Conservation (phyloP, 2,113 vertebrate genomes). For the Bufo gargarizans region DNA sequence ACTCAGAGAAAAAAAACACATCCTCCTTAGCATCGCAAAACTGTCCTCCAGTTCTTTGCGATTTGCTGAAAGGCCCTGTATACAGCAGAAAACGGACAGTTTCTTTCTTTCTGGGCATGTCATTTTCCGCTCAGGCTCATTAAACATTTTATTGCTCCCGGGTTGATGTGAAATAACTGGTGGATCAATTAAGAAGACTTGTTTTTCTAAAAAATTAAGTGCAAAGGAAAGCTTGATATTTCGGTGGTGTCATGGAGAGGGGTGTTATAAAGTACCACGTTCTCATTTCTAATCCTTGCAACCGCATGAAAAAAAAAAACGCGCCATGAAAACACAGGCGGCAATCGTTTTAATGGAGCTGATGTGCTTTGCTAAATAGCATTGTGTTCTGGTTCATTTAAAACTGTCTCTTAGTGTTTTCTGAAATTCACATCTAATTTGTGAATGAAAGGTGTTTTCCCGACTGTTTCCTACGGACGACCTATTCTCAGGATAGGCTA, state of each 20-base stretch:
- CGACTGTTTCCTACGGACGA: too few species aligned
- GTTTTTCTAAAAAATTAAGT: slow-evolving; percentile 28
- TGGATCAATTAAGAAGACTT: slow-evolving; percentile 20
- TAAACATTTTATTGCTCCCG: slow-evolving; percentile 38
- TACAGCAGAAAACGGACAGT: slow-evolving; percentile 3
- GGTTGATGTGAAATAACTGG: slow-evolving; percentile 28
- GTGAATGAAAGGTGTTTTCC: neutral
- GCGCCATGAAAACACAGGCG: neutral
- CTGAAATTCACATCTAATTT: slow-evolving; percentile 12
- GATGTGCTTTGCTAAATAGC: slow-evolving; percentile 29
- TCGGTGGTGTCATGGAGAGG: neutral
- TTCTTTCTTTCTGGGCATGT: slow-evolving; percentile 40
- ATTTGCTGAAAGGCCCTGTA: slow-evolving; percentile 15
- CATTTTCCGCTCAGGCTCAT: slow-evolving; percentile 36
- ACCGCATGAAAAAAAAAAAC: neutral
- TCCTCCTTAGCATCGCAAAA: slow-evolving; percentile 49
- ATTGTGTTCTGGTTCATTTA: slow-evolving; percentile 29
- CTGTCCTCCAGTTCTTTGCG: slow-evolving; percentile 14
- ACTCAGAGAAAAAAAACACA: slow-evolving; percentile 15
- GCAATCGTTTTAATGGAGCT: neutral
- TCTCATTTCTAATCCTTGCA: slow-evolving; percentile 10
- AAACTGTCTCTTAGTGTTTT: slow-evolving; percentile 2
- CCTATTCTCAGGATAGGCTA: too few species aligned
- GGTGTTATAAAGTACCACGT: neutral
- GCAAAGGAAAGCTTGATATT: neutral